These are phyloP conservation scores for Temnothorax curvispinosus DNA, from an alignment of 1,140 invertebrate species.

Conservation along the genomic window DNA sequence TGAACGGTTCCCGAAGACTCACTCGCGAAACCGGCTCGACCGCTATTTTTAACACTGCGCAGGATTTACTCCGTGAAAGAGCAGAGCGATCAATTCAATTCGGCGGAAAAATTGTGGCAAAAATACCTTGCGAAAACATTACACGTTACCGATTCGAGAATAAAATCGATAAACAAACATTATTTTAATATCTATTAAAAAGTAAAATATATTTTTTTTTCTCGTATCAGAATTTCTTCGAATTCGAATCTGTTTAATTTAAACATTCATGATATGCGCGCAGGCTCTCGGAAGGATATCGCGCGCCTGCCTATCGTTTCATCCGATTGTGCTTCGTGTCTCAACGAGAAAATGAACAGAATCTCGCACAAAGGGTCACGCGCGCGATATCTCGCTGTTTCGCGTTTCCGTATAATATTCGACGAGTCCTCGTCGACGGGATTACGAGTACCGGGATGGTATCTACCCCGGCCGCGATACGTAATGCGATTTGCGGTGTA, in stretches of 20 bases:
- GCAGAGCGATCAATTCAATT: background rate
- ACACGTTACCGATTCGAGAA: background rate
- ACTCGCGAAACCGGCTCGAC: slow-evolving; percentile 13
- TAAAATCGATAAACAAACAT: background rate
- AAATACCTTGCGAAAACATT: background rate
- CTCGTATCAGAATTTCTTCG: background rate
- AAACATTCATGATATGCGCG: background rate
- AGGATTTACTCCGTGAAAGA: background rate
- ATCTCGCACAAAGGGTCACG: slow-evolving; percentile 49
- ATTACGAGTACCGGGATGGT: slow-evolving; percentile 46
- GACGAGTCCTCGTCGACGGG: slow-evolving; percentile 49
- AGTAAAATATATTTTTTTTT: background rate
- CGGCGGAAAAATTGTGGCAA: background rate
- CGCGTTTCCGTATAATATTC: slow-evolving; percentile 58
- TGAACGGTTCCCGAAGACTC: slow-evolving; percentile 3
- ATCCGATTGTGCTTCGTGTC: slow-evolving; percentile 5
- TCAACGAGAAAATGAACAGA: slow-evolving; percentile 45
- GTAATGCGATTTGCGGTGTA: slow-evolving; percentile 58
- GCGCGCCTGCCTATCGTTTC: slow-evolving; percentile 12
- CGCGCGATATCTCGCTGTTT: slow-evolving; percentile 51
- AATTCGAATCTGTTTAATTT: background rate
- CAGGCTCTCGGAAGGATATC: background rate
- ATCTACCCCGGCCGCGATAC: slow-evolving; percentile 42
- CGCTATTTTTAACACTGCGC: slow-evolving; percentile 24
- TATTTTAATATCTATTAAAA: background rate